These are phyloP conservation scores for Xestia xanthographa DNA, from an alignment of 2,888 invertebrate genomes.

Conservation along the genomic window DNA sequence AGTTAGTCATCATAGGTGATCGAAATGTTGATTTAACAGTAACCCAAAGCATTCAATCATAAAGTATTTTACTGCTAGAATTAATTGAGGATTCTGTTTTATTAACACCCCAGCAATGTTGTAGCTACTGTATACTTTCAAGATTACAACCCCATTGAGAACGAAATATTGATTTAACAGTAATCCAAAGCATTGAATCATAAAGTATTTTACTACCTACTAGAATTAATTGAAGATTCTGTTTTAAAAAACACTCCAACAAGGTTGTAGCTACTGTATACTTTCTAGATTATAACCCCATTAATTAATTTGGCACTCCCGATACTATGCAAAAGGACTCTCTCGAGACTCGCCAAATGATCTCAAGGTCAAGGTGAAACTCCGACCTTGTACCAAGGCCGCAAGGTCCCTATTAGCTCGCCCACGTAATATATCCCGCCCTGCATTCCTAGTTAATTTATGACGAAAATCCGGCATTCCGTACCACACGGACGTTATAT, in stretches of 20 bases:
- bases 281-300: not conserved
- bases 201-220: no score
- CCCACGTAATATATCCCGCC: constrained; percentile 19
- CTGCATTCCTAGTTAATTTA: constrained; percentile 39
- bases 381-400: constrained; percentile 24
- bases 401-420: constrained; percentile 26
- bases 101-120: no score
- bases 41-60: no score
- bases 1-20: not conserved
- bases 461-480: constrained; percentile 14
- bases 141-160: no score
- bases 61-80: no score
- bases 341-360: not conserved
- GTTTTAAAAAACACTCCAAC: no score
- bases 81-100: no score
- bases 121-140: no score
- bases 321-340: not conserved
- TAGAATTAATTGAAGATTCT: not conserved
- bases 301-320: not conserved
- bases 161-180: no score
- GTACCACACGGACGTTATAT: constrained; percentile 6
- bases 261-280: not conserved
- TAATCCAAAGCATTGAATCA: no score
- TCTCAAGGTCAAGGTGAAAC: constrained; percentile 8
- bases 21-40: not conserved